Percentiles rank a stretch among this genome's conserved stretches.
phyloP scores from a whole-genome alignment of 2,113 vertebrate species.

The Elephantulus edwardii region DNA sequence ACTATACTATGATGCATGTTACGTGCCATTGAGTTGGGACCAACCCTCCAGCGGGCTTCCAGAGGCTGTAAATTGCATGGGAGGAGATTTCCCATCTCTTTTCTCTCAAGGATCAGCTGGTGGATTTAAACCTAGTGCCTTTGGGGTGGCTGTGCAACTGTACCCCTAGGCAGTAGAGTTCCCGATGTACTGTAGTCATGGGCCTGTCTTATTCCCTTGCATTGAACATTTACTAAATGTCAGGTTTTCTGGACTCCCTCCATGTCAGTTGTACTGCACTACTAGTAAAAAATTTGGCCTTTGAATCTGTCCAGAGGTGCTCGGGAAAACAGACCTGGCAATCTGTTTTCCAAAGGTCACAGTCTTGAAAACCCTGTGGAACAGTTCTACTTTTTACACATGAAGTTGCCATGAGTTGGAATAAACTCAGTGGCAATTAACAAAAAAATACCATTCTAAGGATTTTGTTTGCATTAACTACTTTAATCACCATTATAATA shows the following conservation, averaged over 20 bases:
- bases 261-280: not conserved
- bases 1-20: too few species aligned
- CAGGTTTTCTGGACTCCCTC: not conserved
- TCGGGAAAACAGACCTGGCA: not conserved
- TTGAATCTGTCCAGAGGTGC: not conserved
- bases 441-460: not conserved
- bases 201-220: not conserved
- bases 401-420: not conserved
- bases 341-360: not conserved
- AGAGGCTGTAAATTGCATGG: too few species aligned
- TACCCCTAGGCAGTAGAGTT: too few species aligned
- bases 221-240: not conserved
- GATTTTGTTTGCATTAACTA: slow-evolving; percentile 17
- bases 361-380: not conserved
- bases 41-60: too few species aligned
- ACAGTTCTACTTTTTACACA: not conserved
- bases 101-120: too few species aligned
- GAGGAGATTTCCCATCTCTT: too few species aligned
- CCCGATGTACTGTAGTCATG: not conserved
- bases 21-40: too few species aligned
- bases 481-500: not conserved
- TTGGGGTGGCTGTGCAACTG: too few species aligned
- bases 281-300: not conserved
- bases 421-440: not conserved
- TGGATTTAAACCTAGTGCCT: too few species aligned